These are phyloP conservation scores for Yponomeuta sedellus DNA, from an alignment of 2,888 invertebrate species.

Conservation along the genomic window DNA sequence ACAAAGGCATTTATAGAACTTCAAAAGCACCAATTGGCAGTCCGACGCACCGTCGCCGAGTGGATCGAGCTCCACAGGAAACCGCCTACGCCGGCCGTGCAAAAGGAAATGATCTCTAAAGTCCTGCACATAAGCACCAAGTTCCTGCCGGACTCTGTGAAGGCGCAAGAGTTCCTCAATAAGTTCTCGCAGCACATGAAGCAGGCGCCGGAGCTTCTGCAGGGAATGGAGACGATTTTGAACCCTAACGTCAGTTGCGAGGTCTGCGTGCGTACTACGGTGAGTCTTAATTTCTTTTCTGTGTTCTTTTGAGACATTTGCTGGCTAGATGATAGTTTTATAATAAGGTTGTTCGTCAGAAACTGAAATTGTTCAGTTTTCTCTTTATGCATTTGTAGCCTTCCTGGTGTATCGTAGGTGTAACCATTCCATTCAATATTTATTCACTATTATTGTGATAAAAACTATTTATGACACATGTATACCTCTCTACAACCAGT, in stretches of 20 bases:
- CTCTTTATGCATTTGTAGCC: no score
- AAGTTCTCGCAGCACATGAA: constrained; percentile 89
- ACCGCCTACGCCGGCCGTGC: constrained; percentile 80
- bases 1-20: constrained; percentile 90
- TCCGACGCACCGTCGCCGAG: constrained; percentile 89
- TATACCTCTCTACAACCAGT: no score
- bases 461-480: no score
- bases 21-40: constrained; percentile 92
- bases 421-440: no score
- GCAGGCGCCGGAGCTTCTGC: constrained; percentile 80
- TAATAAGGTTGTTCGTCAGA: no score
- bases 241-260: constrained; percentile 94
- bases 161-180: constrained; percentile 90
- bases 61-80: constrained; percentile 90
- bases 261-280: constrained; percentile 94
- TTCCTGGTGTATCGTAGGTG: no score
- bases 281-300: constrained; percentile 46
- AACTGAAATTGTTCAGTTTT: no score
- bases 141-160: constrained; percentile 93
- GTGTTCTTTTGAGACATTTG: neutral
- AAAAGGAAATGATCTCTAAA: constrained; percentile 84
- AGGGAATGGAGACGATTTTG: constrained; percentile 90
- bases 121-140: constrained; percentile 81
- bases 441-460: no score
- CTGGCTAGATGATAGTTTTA: no score